Conservation (phyloP, 2,113 vertebrate genomes). For the Rhadina sibilatrix region DNA sequence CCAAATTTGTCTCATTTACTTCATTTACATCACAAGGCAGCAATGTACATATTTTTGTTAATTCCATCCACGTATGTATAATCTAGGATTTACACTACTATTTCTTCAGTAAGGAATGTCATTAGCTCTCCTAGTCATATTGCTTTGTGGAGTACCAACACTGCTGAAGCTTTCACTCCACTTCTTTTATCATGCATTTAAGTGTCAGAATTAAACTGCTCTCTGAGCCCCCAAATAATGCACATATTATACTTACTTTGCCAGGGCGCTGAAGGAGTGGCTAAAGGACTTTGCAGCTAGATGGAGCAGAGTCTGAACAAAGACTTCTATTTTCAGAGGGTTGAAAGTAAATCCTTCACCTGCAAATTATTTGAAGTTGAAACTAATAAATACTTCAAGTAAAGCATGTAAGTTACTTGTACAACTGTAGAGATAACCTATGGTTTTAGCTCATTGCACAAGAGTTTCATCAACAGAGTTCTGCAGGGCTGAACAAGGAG, state of each 20-base stretch:
- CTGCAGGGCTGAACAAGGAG: not conserved
- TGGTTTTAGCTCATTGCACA: not conserved
- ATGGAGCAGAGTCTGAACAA: constrained; percentile 92
- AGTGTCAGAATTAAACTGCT: not conserved
- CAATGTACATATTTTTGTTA: not conserved
- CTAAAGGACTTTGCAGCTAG: constrained; percentile 97
- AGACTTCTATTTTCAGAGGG: constrained; percentile 96
- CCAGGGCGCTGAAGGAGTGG: constrained; percentile 96
- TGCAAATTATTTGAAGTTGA: constrained; percentile 67
- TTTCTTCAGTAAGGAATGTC: not conserved
- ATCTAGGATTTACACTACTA: not conserved
- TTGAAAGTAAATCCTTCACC: constrained; percentile 96
- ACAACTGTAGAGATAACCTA: not conserved
- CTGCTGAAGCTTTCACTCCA: not conserved
- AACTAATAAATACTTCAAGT: not conserved
- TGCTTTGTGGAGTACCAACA: not conserved
- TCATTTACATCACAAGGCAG: not conserved
- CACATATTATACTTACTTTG: constrained; percentile 83
- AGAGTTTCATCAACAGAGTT: not conserved
- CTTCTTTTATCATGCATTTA: not conserved
- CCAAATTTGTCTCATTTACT: not conserved
- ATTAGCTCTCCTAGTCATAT: not conserved
- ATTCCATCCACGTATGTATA: not conserved
- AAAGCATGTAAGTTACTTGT: not conserved
- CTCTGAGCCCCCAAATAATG: not conserved